phyloP scores from a whole-genome alignment of 2,113 vertebrate genomes.

The Nesoenas mayeri region DNA sequence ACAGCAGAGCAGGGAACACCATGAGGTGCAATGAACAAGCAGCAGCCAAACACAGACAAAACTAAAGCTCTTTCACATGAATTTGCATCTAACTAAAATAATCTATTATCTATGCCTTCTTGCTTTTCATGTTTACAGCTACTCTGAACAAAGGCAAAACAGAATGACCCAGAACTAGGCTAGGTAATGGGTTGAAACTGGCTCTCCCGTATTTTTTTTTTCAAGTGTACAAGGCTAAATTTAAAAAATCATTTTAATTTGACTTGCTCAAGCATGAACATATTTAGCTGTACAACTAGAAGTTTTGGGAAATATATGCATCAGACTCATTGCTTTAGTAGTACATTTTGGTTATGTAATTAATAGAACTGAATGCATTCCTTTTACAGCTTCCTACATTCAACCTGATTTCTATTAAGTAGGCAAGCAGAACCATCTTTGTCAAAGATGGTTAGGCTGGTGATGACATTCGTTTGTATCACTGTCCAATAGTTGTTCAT shows the following conservation, averaged over 20 bases:
- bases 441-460: neutral
- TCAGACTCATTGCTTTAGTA: neutral
- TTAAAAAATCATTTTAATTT: neutral
- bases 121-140: neutral
- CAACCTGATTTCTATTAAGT: neutral
- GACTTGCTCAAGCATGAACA: neutral
- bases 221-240: neutral
- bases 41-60: neutral
- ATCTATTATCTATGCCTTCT: neutral
- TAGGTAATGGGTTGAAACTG: neutral
- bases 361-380: neutral
- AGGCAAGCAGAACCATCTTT: neutral
- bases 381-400: neutral
- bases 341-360: neutral
- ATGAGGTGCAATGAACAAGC: neutral
- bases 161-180: neutral
- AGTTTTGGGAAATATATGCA: neutral
- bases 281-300: neutral
- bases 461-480: neutral
- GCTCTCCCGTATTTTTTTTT: neutral
- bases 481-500: neutral
- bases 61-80: neutral
- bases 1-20: neutral
- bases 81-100: neutral
- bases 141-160: neutral